These are phyloP conservation scores for Huso huso DNA, from an alignment of 2,797 vertebrate genomes.

Conservation along the genomic window DNA sequence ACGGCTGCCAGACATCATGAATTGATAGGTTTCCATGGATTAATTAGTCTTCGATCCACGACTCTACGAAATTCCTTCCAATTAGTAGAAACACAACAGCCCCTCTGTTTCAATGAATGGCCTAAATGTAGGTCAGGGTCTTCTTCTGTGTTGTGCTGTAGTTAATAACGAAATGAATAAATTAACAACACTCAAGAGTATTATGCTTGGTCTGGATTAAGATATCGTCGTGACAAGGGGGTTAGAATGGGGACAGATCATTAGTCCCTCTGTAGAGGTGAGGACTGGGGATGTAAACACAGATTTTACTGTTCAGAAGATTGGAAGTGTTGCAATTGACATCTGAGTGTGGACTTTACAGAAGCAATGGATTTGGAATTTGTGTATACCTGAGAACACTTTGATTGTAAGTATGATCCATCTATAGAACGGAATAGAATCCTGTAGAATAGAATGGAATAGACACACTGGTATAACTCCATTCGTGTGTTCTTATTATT, in stretches of 20 bases:
- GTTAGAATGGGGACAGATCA: conserved; percentile 28
- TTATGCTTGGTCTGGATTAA: conserved; percentile 36
- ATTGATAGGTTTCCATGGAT: background rate
- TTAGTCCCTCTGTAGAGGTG: conserved; percentile 30
- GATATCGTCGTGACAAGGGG: conserved; percentile 32
- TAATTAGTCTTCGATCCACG: background rate
- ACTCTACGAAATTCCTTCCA: background rate
- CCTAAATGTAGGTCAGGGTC: background rate
- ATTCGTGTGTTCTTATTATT: too few species aligned
- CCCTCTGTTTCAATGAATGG: background rate
- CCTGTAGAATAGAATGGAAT: too few species aligned
- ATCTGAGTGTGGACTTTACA: too few species aligned
- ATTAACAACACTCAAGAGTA: conserved; percentile 15
- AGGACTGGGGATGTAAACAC: background rate
- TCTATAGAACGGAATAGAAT: too few species aligned
- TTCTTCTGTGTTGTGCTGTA: background rate
- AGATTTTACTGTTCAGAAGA: too few species aligned
- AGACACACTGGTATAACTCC: too few species aligned
- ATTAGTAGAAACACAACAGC: background rate
- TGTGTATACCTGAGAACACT: too few species aligned
- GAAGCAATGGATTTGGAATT: too few species aligned
- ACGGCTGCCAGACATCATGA: background rate
- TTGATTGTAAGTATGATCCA: too few species aligned
- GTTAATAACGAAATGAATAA: conserved; percentile 1
- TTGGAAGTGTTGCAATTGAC: too few species aligned